Conservation (phyloP, 2,888 invertebrate species). For the Sipha maydis region DNA sequence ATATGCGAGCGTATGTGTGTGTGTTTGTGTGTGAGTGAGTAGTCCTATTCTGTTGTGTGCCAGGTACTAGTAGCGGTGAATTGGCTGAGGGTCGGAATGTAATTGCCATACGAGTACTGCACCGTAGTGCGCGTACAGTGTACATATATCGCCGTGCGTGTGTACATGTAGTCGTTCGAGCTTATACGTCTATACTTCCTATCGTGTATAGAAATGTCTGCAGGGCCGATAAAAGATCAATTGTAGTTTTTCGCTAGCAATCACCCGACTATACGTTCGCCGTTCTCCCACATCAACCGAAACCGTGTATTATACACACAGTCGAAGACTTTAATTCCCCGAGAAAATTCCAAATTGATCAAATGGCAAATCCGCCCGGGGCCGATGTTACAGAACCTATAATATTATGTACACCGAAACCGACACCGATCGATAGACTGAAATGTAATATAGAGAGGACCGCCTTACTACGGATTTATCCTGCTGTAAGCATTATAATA, state of each 20-base stretch:
- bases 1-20: background rate
- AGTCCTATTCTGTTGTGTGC: constrained; percentile 15
- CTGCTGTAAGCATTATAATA: too few relatives aligned
- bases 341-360: background rate
- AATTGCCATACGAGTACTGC: constrained; percentile 10
- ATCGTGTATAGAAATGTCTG: constrained; percentile 19
- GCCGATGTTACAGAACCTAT: background rate
- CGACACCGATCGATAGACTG: too few relatives aligned
- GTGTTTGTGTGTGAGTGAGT: background rate
- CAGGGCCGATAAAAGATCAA: constrained; percentile 39
- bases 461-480: too few relatives aligned
- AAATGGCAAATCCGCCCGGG: background rate
- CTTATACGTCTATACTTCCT: background rate
- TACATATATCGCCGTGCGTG: background rate
- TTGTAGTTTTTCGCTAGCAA: constrained; percentile 31
- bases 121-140: background rate
- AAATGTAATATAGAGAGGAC: too few relatives aligned
- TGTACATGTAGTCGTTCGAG: background rate
- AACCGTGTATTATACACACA: background rate
- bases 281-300: background rate
- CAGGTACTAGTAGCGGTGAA: constrained; percentile 12
- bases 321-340: constrained; percentile 12
- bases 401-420: background rate
- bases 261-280: background rate
- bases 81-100: constrained; percentile 41